Evolutionary conservation across 2,797 vertebrate species (phyloP).

Genomic region (Esox masquinongy): DNA sequence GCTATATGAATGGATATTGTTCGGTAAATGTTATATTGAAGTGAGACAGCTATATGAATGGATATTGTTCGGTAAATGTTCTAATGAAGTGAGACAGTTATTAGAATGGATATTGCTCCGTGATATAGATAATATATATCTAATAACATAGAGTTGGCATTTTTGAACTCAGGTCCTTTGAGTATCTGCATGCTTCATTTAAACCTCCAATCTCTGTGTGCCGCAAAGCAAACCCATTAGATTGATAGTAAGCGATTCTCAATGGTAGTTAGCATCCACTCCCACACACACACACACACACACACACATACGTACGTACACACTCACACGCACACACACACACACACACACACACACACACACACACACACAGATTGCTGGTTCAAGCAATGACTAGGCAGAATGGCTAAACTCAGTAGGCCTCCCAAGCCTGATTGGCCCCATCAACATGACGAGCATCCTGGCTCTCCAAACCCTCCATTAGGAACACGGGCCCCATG

Average conservation of each 20-base stretch:
- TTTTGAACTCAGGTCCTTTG: background rate
- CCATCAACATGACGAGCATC: slow-evolving; percentile 45
- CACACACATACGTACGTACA: too few species aligned
- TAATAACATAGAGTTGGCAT: background rate
- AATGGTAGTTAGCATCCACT: slow-evolving; percentile 23
- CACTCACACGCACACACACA: background rate
- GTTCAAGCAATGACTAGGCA: slow-evolving; percentile 60
- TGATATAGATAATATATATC: too few species aligned
- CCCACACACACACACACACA: background rate
- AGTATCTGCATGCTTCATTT: slow-evolving; percentile 1
- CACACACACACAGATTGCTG: slow-evolving; percentile 16
- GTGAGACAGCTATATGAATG: too few species aligned
- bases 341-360: background rate
- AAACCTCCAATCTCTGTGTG: slow-evolving; percentile 34
- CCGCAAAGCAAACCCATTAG: slow-evolving; percentile 41
- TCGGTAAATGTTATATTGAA: too few species aligned
- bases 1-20: too few species aligned
- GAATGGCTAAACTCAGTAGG: slow-evolving; percentile 36
- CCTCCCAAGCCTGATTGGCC: slow-evolving; percentile 51
- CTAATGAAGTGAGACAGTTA: too few species aligned
- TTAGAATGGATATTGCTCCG: too few species aligned
- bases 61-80: too few species aligned
- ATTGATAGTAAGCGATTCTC: slow-evolving; percentile 43
- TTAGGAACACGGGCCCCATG: slow-evolving; percentile 7
- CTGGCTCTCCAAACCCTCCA: slow-evolving; percentile 18